Evolutionary conservation across 2,888 invertebrate species (phyloP), one percentile per base, ranked within the genome.

Genomic region (Nemurella pictetii): DNA sequence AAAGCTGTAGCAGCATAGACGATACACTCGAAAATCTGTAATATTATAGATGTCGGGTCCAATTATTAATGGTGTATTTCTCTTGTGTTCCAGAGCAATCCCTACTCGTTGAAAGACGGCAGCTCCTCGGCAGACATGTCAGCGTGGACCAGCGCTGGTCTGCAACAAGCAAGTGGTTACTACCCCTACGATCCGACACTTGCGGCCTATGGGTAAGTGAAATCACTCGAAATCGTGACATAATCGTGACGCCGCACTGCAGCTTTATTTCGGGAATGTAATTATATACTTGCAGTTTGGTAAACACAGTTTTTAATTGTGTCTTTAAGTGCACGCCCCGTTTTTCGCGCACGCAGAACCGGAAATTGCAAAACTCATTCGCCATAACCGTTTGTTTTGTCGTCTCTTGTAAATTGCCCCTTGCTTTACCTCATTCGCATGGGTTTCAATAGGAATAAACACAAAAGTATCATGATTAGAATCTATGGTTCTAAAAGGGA

Each of bases 181-280:
- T 97, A 97, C 92, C 96, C 97, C 88, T 97, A 97, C 92, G 97
- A 97, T 92, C 97, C 97, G 86, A 95, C 97, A 91, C 93, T 96
- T 89, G 96, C 97, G 87, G 97, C 97, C 90, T 97, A 97, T 92
- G 97, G 97, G 97, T 97, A 94, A 95, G 96, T 95, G 28, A 82
- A 30, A n/a, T n/a, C n/a, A n/a, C n/a, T n/a, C n/a, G n/a, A n/a
- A n/a, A n/a, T n/a, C n/a, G n/a, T n/a, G n/a, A n/a, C n/a, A n/a
- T n/a, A n/a, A n/a, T n/a, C n/a, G n/a, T n/a, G n/a, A n/a, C n/a
- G n/a, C n/a, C n/a, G n/a, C n/a, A n/a, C n/a, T n/a, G n/a, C n/a
- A n/a, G n/a, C n/a, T n/a, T n/a, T n/a, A n/a, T n/a, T n/a, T n/a
- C n/a, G n/a, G n/a, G n/a, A n/a, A n/a, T n/a, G n/a, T n/a, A n/a